phyloP scores from a whole-genome alignment of 2,113 vertebrate genomes.

The Machaerirhynchus nigripectus region DNA sequence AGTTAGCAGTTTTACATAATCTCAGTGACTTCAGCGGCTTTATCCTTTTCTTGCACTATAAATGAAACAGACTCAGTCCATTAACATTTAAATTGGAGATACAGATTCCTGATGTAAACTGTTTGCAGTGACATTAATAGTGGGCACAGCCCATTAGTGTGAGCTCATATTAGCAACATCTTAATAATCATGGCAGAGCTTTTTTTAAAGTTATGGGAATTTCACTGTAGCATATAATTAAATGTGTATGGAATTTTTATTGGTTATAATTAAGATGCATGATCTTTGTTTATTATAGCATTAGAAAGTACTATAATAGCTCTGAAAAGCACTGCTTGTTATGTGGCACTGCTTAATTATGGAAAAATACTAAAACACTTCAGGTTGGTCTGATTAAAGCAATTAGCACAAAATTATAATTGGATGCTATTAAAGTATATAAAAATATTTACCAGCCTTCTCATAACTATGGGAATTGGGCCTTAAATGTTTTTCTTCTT shows the following conservation, averaged over 20 bases:
- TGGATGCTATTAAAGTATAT: constrained; percentile 45
- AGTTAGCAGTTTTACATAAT: background rate
- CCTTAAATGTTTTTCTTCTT: constrained; percentile 11
- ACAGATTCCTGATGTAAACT: constrained; percentile 32
- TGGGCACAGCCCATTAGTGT: constrained; percentile 52
- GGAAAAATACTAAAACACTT: constrained; percentile 58
- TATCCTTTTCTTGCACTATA: constrained; percentile 6
- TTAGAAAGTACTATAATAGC: constrained; percentile 53
- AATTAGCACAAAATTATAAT: constrained; percentile 62
- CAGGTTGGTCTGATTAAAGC: constrained; percentile 61
- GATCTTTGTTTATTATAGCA: constrained; percentile 70
- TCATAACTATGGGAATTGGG: background rate
- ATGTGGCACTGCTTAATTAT: constrained; percentile 67
- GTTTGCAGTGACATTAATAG: constrained; percentile 48
- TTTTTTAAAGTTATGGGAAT: constrained; percentile 65
- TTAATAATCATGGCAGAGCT: constrained; percentile 45
- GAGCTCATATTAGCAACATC: constrained; percentile 49
- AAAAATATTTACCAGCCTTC: constrained; percentile 55
- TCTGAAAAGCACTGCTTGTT: constrained; percentile 50
- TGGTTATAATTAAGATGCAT: constrained; percentile 73
- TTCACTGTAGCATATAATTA: constrained; percentile 72
- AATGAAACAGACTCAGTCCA: constrained; percentile 43
- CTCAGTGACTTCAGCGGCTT: background rate
- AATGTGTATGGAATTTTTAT: constrained; percentile 73
- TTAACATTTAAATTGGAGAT: constrained; percentile 61